Conservation (phyloP, 1,140 invertebrate genomes). For the Doryteuthis pealeii region DNA sequence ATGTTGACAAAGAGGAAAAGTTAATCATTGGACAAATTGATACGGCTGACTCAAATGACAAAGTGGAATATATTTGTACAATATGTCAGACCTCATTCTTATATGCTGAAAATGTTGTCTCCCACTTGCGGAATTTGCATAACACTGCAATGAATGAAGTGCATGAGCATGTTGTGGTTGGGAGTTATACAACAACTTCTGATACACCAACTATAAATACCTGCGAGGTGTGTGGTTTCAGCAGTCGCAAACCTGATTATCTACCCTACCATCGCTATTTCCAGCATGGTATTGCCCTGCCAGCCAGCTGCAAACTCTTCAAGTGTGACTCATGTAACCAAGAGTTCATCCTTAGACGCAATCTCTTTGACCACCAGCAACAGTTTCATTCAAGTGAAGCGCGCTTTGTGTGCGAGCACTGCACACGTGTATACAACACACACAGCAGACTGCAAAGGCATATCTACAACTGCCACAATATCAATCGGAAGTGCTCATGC, state of each 20-base stretch:
- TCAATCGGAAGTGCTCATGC: not conserved
- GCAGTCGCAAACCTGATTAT: not conserved
- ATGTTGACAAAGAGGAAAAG: not conserved
- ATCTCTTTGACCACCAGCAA: not conserved
- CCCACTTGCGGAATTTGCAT: not conserved
- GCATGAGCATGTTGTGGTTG: not conserved
- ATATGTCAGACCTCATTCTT: not conserved
- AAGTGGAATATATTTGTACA: conserved; percentile 7
- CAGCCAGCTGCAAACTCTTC: not conserved
- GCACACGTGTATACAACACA: not conserved
- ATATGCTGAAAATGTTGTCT: not conserved
- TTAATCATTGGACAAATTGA: not conserved
- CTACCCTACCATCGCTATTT: not conserved
- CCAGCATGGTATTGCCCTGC: not conserved
- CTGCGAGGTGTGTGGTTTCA: not conserved
- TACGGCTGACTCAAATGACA: not conserved
- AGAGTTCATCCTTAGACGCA: not conserved
- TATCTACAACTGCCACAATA: conserved; percentile 3
- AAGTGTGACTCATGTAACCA: not conserved
- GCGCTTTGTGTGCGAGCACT: not conserved
- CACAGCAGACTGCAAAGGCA: not conserved
- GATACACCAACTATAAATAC: not conserved
- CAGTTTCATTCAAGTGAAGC: not conserved
- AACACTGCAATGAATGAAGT: not conserved
- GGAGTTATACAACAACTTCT: not conserved